A percentile compares a stretch with the other conserved stretches of the same genome.
Evolutionary conservation across 2,113 vertebrate genomes (phyloP).

Genomic region (Channa maculata): DNA sequence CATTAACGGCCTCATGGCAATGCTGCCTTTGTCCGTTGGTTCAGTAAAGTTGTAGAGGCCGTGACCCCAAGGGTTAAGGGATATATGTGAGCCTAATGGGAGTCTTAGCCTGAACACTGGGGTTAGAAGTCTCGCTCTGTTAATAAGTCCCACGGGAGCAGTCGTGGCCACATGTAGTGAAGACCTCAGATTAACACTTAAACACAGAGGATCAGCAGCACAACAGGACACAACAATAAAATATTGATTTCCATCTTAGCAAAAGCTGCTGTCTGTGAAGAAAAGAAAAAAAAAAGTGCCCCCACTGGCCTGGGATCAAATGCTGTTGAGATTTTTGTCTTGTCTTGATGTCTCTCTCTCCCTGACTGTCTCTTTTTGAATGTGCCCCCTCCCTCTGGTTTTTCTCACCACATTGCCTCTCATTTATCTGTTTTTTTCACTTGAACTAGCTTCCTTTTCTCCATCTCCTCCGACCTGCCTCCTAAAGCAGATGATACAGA

Average conservation of each 20-base stretch:
- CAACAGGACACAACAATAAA: constrained; percentile 55
- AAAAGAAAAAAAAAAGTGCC: constrained; percentile 10
- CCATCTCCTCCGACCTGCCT: constrained; percentile 26
- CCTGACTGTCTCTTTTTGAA: constrained; percentile 26
- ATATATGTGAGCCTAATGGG: constrained; percentile 46
- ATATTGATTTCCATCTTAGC: constrained; percentile 62
- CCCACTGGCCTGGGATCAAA: constrained; percentile 48
- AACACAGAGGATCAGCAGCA: constrained; percentile 60
- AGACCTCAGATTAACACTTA: constrained; percentile 66
- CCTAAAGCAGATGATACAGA: constrained; percentile 58
- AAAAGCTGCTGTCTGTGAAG: constrained; percentile 27
- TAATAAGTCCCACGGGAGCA: constrained; percentile 52
- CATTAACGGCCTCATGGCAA: background rate
- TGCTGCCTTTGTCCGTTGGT: background rate
- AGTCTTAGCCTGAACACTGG: constrained; percentile 24
- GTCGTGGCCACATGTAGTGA: constrained; percentile 33
- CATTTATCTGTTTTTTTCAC: constrained; percentile 36
- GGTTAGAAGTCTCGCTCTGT: constrained; percentile 45
- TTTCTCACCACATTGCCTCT: constrained; percentile 31
- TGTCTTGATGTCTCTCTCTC: constrained; percentile 40
- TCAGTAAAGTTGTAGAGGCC: constrained; percentile 22
- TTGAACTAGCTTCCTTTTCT: background rate
- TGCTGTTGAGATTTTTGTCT: constrained; percentile 43
- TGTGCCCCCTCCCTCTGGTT: constrained; percentile 17
- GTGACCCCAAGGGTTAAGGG: constrained; percentile 35